Evolutionary conservation across 1,140 invertebrate genomes (phyloP).

Genomic region (Papilio xuthus): DNA sequence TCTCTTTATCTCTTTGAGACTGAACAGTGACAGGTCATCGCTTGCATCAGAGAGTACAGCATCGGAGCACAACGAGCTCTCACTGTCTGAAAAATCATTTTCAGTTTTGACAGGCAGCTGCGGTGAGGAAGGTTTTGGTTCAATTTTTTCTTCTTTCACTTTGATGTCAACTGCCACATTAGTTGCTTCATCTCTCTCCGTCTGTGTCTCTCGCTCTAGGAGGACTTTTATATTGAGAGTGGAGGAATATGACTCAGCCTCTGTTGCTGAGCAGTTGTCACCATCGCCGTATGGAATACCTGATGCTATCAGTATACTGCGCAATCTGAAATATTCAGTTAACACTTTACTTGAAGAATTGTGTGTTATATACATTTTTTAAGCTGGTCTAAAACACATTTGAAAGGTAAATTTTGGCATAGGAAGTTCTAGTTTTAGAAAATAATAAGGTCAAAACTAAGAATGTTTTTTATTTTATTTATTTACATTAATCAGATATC

Average conservation of each 20-base stretch:
- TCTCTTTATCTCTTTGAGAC: conserved; percentile 64
- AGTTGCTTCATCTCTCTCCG: conserved; percentile 42
- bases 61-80: conserved; percentile 40
- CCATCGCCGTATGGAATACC: background rate
- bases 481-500: too few relatives aligned
- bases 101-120: conserved; percentile 50
- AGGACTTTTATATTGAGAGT: conserved; percentile 5
- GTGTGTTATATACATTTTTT: too few relatives aligned
- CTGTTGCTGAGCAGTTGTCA: conserved; percentile 37
- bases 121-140: conserved; percentile 45
- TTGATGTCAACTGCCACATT: conserved; percentile 35
- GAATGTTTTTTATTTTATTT: too few relatives aligned
- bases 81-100: conserved; percentile 44
- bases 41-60: conserved; percentile 60
- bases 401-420: too few relatives aligned
- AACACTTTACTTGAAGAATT: background rate
- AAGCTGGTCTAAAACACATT: too few relatives aligned
- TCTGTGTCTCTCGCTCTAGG: conserved; percentile 61
- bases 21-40: conserved; percentile 63
- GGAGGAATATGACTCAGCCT: conserved; percentile 41
- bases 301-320: conserved; percentile 36
- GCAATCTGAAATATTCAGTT: conserved; percentile 16
- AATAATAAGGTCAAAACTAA: too few relatives aligned
- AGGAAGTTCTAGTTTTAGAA: too few relatives aligned
- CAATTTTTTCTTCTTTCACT: conserved; percentile 52